These are phyloP conservation scores for Drosophila orosa DNA, from an alignment of 1,140 invertebrate species.

Conservation along the genomic window DNA sequence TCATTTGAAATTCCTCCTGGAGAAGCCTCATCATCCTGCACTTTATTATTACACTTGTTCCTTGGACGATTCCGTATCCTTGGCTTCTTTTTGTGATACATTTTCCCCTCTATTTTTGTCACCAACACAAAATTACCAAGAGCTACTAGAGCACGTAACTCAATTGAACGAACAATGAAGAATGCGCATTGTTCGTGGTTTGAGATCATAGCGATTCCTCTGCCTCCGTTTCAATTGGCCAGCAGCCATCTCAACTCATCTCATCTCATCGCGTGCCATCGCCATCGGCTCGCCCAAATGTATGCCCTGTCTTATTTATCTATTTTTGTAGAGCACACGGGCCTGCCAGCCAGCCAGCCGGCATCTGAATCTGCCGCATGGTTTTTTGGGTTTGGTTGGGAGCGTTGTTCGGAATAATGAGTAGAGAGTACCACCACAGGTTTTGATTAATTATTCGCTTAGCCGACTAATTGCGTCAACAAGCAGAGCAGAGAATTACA, in stretches of 20 bases:
- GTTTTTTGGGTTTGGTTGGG: too few relatives aligned
- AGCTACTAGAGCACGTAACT: constrained; percentile 17
- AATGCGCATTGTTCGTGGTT: constrained; percentile 54
- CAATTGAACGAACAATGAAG: constrained; percentile 66
- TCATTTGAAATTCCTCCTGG: neutral
- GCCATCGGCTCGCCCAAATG: constrained; percentile 55
- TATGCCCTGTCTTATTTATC: constrained; percentile 46
- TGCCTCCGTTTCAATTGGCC: constrained; percentile 47
- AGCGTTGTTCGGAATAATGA: constrained; percentile 50
- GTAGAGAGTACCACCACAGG: constrained; percentile 37
- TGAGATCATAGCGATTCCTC: constrained; percentile 22
- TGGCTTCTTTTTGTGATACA: constrained; percentile 69
- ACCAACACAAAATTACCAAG: constrained; percentile 20
- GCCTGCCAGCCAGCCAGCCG: constrained; percentile 32
- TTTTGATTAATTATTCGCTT: constrained; percentile 63
- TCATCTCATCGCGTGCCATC: too few relatives aligned
- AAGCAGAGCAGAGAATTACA: constrained; percentile 32
- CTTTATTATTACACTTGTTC: constrained; percentile 71
- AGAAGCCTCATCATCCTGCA: neutral
- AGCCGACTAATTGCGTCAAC: constrained; percentile 36
- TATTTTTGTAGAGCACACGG: constrained; percentile 72
- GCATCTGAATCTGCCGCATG: constrained; percentile 15
- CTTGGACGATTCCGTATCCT: constrained; percentile 70
- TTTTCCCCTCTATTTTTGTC: constrained; percentile 7
- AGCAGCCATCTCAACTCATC: constrained; percentile 55